Evolutionary conservation across 2,797 vertebrate species (phyloP), one percentile per base, ranked within the genome.

Genomic region (Halcyon leucocephala): DNA sequence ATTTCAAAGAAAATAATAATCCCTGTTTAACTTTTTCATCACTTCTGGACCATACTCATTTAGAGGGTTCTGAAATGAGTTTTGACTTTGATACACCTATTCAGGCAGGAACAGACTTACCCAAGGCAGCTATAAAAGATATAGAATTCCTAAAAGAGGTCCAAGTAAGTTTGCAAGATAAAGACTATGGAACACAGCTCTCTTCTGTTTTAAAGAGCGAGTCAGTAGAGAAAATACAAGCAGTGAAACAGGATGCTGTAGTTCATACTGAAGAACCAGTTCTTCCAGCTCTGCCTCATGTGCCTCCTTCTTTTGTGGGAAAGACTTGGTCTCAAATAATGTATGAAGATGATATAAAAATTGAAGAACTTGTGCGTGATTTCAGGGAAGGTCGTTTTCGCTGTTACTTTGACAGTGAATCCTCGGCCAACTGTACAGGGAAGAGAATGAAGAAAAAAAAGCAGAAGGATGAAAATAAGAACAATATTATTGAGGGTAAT

Each of bases 241-340:
- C 92, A 73, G 66, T 52, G 49, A 66, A 95, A 73, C 74, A 92
- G 9, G 48, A 82, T 20, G 33, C 48, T 2, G 7, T 89, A 70
- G 31, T 92, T 82, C 52, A 41, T 44, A 94, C 95, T 0, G 94
- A 98, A 20, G 98, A 99, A 74, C 97, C 98, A 14, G 98, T 99
- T 76, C 97, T 99, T 74, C 99, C 99, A 19, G 96, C 96, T 61
- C 98, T 98, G 51, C 98, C 98, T 85, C 97, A 98, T 51, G 98
- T 99, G 91, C 99, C 99, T 96, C 97, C 98, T 82, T 99, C 99
- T 67, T 99, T 99, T 97, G 98, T 98, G 79, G 99, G 98, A 57
- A 99, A 99, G 97, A 99, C 98, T 5, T 98, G 98, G 98, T 97
- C 98, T 67, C 99, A 99, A 88, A 98, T 99, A 28, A 98, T 98